Percentiles rank a stretch among this genome's conserved stretches.
Evolutionary conservation across 1,140 invertebrate genomes (phyloP).

Genomic region (Diprion similis): DNA sequence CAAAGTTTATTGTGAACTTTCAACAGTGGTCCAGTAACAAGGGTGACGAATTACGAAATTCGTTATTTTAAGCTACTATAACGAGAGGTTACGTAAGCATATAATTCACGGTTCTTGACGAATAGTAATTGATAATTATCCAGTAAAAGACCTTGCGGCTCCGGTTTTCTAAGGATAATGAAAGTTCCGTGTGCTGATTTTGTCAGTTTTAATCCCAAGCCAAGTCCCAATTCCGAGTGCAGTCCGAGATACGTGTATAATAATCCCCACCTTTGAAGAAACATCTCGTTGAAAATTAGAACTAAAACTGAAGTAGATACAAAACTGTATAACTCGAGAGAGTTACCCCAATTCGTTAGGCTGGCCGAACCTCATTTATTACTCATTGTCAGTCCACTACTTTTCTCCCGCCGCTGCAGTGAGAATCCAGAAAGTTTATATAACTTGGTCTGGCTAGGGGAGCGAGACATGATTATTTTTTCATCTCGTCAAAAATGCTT

Average conservation of each 20-base stretch:
- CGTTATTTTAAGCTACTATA: too few relatives aligned
- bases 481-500: not conserved
- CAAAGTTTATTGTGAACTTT: too few relatives aligned
- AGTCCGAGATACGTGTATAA: not conserved
- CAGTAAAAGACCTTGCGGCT: not conserved
- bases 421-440: not conserved
- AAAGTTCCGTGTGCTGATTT: not conserved
- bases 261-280: not conserved
- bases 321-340: not conserved
- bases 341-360: not conserved
- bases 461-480: conserved; percentile 1
- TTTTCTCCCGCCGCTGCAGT: not conserved
- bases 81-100: not conserved
- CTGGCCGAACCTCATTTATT: not conserved
- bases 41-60: too few relatives aligned
- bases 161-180: not conserved
- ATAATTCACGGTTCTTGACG: not conserved
- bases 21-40: too few relatives aligned
- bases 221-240: not conserved
- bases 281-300: not conserved
- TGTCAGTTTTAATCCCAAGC: not conserved
- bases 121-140: conserved; percentile 5
- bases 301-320: not conserved
- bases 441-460: not conserved
- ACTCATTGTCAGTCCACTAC: not conserved